phyloP scores from a whole-genome alignment of 2,888 invertebrate genomes.

The Lucinisca nassula region DNA sequence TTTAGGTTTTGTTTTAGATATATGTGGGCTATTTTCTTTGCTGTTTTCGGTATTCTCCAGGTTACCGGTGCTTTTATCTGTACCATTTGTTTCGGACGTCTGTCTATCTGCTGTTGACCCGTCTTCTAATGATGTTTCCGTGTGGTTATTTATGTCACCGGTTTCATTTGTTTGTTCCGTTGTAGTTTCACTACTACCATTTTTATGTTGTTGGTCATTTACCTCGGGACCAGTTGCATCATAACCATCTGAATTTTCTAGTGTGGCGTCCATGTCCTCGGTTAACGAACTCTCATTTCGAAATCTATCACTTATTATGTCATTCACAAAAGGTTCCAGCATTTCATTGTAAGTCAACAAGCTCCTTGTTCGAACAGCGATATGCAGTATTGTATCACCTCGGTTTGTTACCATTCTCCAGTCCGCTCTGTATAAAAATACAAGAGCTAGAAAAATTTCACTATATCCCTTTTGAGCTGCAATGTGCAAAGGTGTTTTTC shows the following conservation, averaged over 20 bases:
- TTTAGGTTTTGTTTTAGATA: neutral
- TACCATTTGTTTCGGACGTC: neutral
- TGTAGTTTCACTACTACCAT: neutral
- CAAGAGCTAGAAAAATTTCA: neutral
- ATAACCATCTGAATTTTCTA: neutral
- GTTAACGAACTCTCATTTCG: neutral
- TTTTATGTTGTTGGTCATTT: neutral
- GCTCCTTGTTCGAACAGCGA: neutral
- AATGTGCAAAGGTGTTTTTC: constrained; percentile 48
- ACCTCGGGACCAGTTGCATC: neutral
- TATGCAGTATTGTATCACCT: constrained; percentile 22
- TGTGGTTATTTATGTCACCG: neutral
- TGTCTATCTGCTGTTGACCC: neutral
- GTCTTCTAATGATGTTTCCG: neutral
- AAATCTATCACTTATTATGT: neutral
- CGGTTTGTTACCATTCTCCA: constrained; percentile 43
- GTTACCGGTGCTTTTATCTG: neutral
- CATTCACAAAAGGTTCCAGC: neutral
- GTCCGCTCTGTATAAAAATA: constrained; percentile 21
- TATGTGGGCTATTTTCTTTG: neutral
- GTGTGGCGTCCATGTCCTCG: neutral
- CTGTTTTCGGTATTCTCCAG: neutral
- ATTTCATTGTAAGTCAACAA: no score
- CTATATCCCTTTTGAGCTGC: constrained; percentile 30
- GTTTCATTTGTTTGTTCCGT: neutral